A percentile compares a stretch with the other conserved stretches of the same genome.
Conservation (phyloP, 2,113 vertebrate genomes). For the Grammomys dolichurus region DNA sequence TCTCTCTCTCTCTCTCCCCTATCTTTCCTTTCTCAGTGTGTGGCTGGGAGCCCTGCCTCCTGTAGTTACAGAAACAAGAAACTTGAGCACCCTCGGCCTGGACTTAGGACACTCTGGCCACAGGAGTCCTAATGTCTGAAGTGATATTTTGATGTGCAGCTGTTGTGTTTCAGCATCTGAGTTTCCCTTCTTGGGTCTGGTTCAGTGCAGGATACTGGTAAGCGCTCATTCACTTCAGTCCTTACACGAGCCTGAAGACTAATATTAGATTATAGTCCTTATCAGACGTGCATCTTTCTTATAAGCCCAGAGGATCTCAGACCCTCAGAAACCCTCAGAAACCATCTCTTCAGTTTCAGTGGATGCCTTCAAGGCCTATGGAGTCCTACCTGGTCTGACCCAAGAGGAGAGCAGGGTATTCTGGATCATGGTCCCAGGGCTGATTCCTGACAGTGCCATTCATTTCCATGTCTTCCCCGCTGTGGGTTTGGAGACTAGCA, state of each 20-base stretch:
- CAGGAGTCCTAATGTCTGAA: constrained; percentile 9
- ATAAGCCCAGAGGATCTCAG: not conserved
- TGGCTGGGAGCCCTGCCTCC: not conserved
- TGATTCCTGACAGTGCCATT: not conserved
- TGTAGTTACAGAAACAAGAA: constrained; percentile 4
- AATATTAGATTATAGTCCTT: constrained; percentile 61
- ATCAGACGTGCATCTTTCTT: not conserved
- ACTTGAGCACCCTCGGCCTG: not conserved
- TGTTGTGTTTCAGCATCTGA: constrained; percentile 73
- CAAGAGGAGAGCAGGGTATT: not conserved
- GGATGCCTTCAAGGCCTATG: not conserved
- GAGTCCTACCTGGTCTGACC: not conserved
- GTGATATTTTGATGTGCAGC: constrained; percentile 72
- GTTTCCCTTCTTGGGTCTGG: constrained; percentile 75
- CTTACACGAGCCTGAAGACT: constrained; percentile 59
- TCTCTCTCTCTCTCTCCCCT: too few relatives aligned
- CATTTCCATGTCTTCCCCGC: not conserved
- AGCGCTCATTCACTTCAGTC: constrained; percentile 70
- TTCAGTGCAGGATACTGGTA: constrained; percentile 49
- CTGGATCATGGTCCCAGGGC: not conserved
- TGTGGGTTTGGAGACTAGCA: not conserved
- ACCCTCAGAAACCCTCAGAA: constrained; percentile 16
- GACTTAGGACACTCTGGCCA: not conserved
- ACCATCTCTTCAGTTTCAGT: not conserved
- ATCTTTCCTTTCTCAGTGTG: too few relatives aligned